These are phyloP conservation scores for Smittia aterrima DNA, from an alignment of 2,888 invertebrate species.

Conservation along the genomic window DNA sequence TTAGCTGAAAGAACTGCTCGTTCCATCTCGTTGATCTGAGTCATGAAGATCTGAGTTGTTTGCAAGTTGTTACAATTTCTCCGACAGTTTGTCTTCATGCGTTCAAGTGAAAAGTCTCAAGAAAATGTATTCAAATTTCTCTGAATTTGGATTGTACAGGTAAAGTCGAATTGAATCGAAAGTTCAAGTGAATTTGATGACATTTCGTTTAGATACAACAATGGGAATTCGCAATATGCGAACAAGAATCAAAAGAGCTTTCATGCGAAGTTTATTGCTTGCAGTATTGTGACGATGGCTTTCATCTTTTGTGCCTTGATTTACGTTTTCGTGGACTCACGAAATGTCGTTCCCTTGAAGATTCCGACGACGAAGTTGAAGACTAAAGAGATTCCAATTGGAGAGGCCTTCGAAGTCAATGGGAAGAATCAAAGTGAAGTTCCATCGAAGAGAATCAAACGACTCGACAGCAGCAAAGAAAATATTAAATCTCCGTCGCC, in stretches of 20 bases:
- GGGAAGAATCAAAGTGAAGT: not conserved
- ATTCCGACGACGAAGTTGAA: not conserved
- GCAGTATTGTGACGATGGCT: conserved; percentile 1
- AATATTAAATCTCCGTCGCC: not conserved
- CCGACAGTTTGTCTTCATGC: conserved; percentile 13
- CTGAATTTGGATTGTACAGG: conserved; percentile 37
- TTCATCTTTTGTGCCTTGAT: conserved; percentile 16
- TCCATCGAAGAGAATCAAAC: not conserved
- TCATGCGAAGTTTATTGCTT: not conserved
- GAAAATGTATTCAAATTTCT: conserved; percentile 29
- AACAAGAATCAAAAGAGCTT: not conserved
- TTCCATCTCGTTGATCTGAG: conserved; percentile 5
- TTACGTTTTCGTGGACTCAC: not conserved
- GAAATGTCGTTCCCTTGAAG: not conserved
- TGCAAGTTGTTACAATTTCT: not conserved
- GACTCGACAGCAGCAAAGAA: conserved; percentile 22
- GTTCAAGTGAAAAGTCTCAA: conserved; percentile 22
- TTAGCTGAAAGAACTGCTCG: not conserved
- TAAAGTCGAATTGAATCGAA: not conserved
- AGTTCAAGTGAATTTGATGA: not conserved
- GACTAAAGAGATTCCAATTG: not conserved
- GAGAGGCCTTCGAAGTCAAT: not conserved
- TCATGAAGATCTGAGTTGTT: not conserved
- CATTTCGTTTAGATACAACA: conserved; percentile 20
- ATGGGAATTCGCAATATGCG: not conserved